Evolutionary conservation across 2,888 invertebrate genomes (phyloP).

Genomic region (Stictocephala bisonia): DNA sequence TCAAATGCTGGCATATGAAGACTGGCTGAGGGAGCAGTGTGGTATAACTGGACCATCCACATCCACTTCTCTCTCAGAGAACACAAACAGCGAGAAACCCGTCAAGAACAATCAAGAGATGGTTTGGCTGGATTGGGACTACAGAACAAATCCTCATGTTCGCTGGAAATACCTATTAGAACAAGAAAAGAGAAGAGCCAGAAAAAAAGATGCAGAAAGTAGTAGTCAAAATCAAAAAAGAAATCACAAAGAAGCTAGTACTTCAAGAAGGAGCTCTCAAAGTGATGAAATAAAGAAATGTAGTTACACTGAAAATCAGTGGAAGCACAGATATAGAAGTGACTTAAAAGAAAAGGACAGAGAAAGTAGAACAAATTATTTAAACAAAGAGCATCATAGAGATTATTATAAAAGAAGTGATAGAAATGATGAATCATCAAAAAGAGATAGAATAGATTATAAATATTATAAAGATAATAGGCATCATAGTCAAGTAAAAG

Average conservation of each 20-base stretch:
- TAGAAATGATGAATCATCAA: no score
- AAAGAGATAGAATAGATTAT: no score
- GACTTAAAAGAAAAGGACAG: no score
- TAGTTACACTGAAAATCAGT: neutral
- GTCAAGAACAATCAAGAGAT: constrained; percentile 42
- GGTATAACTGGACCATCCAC: neutral
- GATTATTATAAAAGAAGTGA: no score
- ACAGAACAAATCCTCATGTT: constrained; percentile 49
- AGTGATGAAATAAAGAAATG: neutral
- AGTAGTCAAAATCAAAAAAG: neutral
- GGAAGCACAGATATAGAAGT: neutral
- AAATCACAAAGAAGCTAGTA: neutral
- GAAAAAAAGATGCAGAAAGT: neutral
- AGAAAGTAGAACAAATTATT: no score
- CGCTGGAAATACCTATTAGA: constrained; percentile 47
- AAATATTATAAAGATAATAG: no score
- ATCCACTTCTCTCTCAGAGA: neutral
- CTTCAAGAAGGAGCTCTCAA: neutral
- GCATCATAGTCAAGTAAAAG: no score
- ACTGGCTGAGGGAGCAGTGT: constrained; percentile 49
- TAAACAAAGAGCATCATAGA: no score
- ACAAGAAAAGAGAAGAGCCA: constrained; percentile 14
- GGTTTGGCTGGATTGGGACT: constrained; percentile 41
- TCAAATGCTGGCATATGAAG: constrained; percentile 56
- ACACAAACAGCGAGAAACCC: no score